Percentiles rank a stretch among this genome's conserved stretches.
These are phyloP conservation scores for Raillietiella orientalis DNA, from an alignment of 2,888 invertebrate species.

Conservation along the genomic window DNA sequence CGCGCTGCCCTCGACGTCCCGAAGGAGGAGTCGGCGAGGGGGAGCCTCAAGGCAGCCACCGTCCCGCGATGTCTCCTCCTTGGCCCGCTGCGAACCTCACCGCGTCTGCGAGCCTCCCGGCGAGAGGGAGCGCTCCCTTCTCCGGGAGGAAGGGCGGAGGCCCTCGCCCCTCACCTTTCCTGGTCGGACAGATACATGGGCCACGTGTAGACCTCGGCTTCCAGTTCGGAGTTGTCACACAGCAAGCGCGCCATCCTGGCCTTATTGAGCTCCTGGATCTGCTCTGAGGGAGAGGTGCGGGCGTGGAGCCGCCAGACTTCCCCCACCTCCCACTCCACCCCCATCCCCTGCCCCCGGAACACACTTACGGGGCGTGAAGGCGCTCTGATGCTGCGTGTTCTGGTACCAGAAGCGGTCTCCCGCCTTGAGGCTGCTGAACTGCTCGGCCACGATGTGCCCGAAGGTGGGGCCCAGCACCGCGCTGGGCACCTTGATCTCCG, in stretches of 20 bases:
- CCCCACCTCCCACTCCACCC: no score
- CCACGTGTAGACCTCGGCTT: constrained; percentile 61
- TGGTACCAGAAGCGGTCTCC: constrained; percentile 80
- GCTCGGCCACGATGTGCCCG: constrained; percentile 69
- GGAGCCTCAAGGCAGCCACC: no score
- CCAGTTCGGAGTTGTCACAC: constrained; percentile 65
- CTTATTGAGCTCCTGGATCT: constrained; percentile 49
- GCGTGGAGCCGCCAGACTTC: no score
- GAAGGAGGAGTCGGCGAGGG: no score
- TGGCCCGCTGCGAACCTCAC: no score
- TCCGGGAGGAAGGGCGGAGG: no score
- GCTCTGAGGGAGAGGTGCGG: constrained; percentile 26
- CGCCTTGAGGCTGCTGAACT: constrained; percentile 55
- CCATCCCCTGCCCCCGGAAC: no score
- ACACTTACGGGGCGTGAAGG: constrained; percentile 34
- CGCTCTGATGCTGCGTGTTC: constrained; percentile 59
- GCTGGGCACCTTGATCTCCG: constrained; percentile 57
- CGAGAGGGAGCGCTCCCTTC: no score
- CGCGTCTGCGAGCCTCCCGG: no score
- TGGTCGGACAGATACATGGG: constrained; percentile 76
- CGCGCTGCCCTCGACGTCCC: no score
- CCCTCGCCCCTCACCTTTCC: constrained; percentile 71
- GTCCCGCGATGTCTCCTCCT: no score
- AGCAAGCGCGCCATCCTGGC: constrained; percentile 43
- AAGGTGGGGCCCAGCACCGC: constrained; percentile 82